phyloP scores from a whole-genome alignment of 2,888 invertebrate species.

The Dorcus hopei region DNA sequence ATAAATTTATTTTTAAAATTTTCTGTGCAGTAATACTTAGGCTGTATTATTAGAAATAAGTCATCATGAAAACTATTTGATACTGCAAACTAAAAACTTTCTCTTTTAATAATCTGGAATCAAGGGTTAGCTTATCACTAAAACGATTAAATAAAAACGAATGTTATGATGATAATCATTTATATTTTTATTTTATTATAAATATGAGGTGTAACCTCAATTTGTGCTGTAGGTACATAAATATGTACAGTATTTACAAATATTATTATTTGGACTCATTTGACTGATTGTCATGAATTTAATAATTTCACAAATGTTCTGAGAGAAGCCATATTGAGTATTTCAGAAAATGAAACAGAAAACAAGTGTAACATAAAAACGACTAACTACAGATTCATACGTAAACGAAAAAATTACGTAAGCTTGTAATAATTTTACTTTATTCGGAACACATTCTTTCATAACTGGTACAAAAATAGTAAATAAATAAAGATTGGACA shows the following conservation, averaged over 20 bases:
- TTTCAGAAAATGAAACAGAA: constrained; percentile 17
- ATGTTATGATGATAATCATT: constrained; percentile 7
- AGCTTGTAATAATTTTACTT: constrained; percentile 20
- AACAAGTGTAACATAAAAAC: constrained; percentile 15
- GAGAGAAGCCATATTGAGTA: constrained; percentile 26
- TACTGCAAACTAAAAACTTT: no score
- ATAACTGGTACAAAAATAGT: constrained; percentile 16
- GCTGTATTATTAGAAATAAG: no score
- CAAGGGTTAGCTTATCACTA: neutral
- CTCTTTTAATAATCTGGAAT: neutral
- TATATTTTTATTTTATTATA: constrained; percentile 20
- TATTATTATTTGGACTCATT: constrained; percentile 19
- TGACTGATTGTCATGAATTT: constrained; percentile 26
- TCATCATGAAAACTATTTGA: no score
- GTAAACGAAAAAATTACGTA: constrained; percentile 21
- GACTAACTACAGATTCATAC: constrained; percentile 19
- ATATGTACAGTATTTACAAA: constrained; percentile 27
- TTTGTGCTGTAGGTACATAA: constrained; percentile 15
- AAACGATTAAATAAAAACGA: constrained; percentile 4
- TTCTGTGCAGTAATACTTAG: no score
- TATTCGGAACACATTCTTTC: constrained; percentile 17
- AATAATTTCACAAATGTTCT: constrained; percentile 17
- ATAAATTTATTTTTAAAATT: no score
- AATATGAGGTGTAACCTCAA: constrained; percentile 21
- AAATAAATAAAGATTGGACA: constrained; percentile 16